Evolutionary conservation across 2,888 invertebrate genomes (phyloP), one percentile per base, ranked within the genome.

Genomic region (Cepaea hortensis): DNA sequence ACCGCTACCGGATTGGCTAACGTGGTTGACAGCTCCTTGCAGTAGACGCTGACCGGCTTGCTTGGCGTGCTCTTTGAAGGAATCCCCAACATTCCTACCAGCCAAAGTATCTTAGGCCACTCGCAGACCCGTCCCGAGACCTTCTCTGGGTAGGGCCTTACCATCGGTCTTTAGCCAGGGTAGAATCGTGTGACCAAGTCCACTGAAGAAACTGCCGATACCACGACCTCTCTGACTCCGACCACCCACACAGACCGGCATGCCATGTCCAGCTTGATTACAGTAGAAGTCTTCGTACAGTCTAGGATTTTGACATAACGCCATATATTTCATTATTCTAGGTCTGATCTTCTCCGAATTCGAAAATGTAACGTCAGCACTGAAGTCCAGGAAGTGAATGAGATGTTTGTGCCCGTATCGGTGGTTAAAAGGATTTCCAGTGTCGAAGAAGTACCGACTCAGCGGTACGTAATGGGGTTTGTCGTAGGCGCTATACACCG

Each of bases 391-490:
- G 13, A 18, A 7, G 2, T 76, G 48, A 86, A 86, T 86, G 68
- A 7, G 15, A 82, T 11, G 5, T 15, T 20, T 65, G 20, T 76
- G n/a, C 82, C 77, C 6, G 13, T 15, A 62, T 82, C 50, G 61
- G 46, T 68, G 18, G 77, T 86, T 82, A 68, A 86, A 76, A 86
- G 68, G n/a, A 86, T 86, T 55, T 86, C 82, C n/a, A 55, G 55
- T 55, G 55, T 55, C 55, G 7, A 55, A 55, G 5, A 7, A 55
- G 55, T 6, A 55, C 5, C 55, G 55, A 55, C 55, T 55, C 55
- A 55, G 55, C 7, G 55, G 55, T 4, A 55, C 55, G 7, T 55
- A 55, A 55, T 55, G 55, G 55, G 55, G 55, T 55, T 55, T 55
- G 7, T 55, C 55, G 55, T 82, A 50, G 3, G 81, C 76, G 55